phyloP scores from a whole-genome alignment of 2,888 invertebrate genomes.

The Synergus japonicus region DNA sequence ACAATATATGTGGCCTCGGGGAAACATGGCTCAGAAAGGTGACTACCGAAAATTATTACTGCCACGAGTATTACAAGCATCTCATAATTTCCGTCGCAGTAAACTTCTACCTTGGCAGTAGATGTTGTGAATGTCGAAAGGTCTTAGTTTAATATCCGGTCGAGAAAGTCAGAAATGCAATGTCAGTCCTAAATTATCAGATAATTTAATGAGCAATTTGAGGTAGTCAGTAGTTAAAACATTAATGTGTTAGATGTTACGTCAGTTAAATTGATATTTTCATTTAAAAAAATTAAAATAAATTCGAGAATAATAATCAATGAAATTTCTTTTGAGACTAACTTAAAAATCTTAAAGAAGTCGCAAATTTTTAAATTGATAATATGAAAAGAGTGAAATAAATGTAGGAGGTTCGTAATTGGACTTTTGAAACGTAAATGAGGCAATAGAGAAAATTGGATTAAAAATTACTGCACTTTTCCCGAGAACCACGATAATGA shows the following conservation, averaged over 20 bases:
- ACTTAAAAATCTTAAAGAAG: not conserved
- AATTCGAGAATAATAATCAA: no score
- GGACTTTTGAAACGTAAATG: not conserved
- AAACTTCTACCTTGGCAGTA: slow-evolving; percentile 3
- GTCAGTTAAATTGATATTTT: no score
- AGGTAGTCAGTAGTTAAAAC: not conserved
- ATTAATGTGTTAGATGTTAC: not conserved
- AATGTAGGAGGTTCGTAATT: not conserved
- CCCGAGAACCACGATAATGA: not conserved
- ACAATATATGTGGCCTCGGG: slow-evolving; percentile 12
- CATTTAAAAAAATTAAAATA: no score
- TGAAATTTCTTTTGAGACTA: no score
- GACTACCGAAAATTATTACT: slow-evolving; percentile 22
- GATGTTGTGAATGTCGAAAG: slow-evolving; percentile 3
- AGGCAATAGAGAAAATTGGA: not conserved
- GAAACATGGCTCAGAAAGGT: not conserved
- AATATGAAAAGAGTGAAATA: no score
- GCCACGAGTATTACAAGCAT: slow-evolving; percentile 1
- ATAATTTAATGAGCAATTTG: not conserved
- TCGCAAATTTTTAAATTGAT: not conserved
- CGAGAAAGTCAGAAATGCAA: not conserved
- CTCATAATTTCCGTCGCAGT: slow-evolving; percentile 29
- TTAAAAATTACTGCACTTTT: not conserved
- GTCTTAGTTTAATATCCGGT: slow-evolving; percentile 35
- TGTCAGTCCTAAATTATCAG: not conserved